Conservation (phyloP, 2,113 vertebrate species). For the Todiramphus saurophagus region DNA sequence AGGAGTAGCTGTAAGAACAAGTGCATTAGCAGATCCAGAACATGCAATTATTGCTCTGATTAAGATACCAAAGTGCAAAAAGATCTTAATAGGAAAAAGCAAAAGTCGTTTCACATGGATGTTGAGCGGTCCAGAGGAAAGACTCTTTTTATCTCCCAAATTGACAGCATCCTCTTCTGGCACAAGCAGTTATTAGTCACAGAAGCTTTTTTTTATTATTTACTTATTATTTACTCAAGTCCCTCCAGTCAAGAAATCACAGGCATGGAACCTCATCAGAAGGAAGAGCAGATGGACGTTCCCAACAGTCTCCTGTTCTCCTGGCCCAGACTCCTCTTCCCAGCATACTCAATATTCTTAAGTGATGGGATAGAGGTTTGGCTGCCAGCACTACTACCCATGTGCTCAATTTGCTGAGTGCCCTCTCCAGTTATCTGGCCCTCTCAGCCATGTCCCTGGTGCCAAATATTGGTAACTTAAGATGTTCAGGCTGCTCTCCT, state of each 20-base stretch:
- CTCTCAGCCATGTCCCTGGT: not conserved
- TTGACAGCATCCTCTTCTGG: not conserved
- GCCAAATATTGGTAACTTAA: not conserved
- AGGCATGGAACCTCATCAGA: slow-evolving; percentile 21
- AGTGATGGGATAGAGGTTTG: not conserved
- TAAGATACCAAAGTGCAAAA: not conserved
- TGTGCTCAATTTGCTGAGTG: not conserved
- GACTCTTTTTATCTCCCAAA: not conserved
- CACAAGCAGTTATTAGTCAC: slow-evolving; percentile 8
- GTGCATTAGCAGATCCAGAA: not conserved
- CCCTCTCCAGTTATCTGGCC: not conserved
- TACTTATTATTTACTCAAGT: slow-evolving; percentile 22
- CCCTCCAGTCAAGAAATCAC: slow-evolving; percentile 29
- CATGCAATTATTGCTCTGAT: not conserved
- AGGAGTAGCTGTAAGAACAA: not conserved
- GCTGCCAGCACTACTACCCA: not conserved
- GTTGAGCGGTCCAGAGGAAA: not conserved
- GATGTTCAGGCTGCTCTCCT: not conserved
- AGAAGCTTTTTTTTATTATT: not conserved
- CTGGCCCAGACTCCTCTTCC: not conserved
- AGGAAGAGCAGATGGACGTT: slow-evolving; percentile 55
- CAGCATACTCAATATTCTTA: slow-evolving; percentile 6
- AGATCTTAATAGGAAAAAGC: not conserved
- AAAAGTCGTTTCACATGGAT: not conserved
- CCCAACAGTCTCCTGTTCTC: not conserved